Base-by-base conservation (phyloP, 2,797 vertebrate species). In the Oceanodroma leucorhoa region DNA sequence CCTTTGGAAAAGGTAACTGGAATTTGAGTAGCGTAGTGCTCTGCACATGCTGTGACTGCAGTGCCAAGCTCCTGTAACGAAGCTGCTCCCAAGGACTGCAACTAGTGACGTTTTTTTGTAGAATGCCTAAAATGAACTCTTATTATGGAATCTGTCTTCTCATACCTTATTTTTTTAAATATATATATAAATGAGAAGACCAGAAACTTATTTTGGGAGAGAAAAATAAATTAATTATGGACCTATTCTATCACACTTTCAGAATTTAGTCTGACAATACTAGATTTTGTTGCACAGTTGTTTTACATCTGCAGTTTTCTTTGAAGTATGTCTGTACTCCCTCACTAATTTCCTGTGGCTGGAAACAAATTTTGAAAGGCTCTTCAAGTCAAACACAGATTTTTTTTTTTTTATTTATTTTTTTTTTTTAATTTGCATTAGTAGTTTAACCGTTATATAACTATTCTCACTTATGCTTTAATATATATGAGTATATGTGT, bases 1-100 rank as follows among this genome's bases (percentile, higher is more conserved):
- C 12, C 34, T 55, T 78, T 50, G 30, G 58, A 58, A 92, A 62
- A 66, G 10, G 2, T 14, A 23, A 14, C 11, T 32, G 23, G 36
- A 67, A 27, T 41, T 24, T 22, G 55, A 18, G 43, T 67, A 40
- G 17, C 0, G 0, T 20, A 34, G n/a, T 51, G 38, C 14, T 54
- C 32, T 61, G 23, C 32, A 20, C 2, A 0, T n/a, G 43, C 26
- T 71, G 32, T 32, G 55, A 34, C 51, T 80, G 82, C 55, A 78
- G 27, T 24, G 38, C 50, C 46, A 48, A 67, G 54, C 41, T 41
- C 51, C 55, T 62, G 12, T 45, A 38, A 55, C 0, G 2, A 27
- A 76, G 32, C 10, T 72, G 30, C 54, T 65, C 38, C 29, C 15
- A 66, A 18, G 14, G 40, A 66, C 34, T 57, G 22, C 32, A 78